These are phyloP conservation scores for Ethmia dodecea DNA, from an alignment of 2,888 invertebrate species.

Conservation along the genomic window DNA sequence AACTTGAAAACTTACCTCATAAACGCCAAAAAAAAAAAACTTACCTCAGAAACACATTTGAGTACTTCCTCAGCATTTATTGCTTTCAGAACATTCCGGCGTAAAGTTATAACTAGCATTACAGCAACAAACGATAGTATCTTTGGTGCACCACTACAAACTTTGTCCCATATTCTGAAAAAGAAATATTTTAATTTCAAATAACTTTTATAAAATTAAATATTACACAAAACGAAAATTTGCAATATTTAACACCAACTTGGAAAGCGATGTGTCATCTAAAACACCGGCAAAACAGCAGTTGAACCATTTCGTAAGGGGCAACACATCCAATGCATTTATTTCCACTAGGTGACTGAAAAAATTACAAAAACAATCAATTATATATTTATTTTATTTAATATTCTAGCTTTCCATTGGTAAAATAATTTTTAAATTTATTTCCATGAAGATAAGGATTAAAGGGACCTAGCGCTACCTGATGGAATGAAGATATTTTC, in stretches of 20 bases:
- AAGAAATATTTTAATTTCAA: constrained; percentile 5
- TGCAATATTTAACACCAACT: constrained; percentile 69
- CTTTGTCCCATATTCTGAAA: constrained; percentile 92
- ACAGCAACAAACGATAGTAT: constrained; percentile 88
- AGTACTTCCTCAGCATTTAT: constrained; percentile 77
- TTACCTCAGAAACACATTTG: constrained; percentile 80
- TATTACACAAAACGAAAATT: background rate
- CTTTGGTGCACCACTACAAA: constrained; percentile 90
- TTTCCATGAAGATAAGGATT: too few species aligned
- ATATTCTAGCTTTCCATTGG: too few species aligned
- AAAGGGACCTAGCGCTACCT: too few species aligned
- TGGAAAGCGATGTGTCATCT: constrained; percentile 86
- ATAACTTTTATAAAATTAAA: too few species aligned
- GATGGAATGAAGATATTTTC: too few species aligned
- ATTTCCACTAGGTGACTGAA: constrained; percentile 81
- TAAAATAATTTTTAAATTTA: too few species aligned
- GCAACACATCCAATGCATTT: constrained; percentile 80
- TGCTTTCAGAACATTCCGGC: constrained; percentile 81
- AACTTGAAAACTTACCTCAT: too few species aligned
- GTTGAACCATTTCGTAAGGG: constrained; percentile 87
- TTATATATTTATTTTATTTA: too few species aligned
- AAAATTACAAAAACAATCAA: constrained; percentile 19
- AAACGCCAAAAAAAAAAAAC: background rate
- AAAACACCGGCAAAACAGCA: constrained; percentile 90
- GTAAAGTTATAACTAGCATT: constrained; percentile 83